Evolutionary conservation across 2,797 vertebrate genomes (phyloP), one percentile per base, ranked within the genome.

Genomic region (Hypotaenidia okinawae): DNA sequence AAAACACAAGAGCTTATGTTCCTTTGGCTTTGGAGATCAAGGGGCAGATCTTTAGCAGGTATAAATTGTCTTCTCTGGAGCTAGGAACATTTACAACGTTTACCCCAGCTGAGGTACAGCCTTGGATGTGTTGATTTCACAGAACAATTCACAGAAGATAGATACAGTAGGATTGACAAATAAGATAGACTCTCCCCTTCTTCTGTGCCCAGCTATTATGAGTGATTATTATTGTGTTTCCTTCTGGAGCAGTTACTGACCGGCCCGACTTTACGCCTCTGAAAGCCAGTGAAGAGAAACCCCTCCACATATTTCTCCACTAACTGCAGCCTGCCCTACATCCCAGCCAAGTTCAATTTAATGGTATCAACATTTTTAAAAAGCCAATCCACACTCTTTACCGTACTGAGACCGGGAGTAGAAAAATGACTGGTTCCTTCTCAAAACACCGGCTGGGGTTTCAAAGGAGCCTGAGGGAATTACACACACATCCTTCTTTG

Each of bases 11-110:
- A 92, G 81, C 91, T 93, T 95, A 72, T 94, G 88, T 94, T 96
- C 70, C 90, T 74, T 94, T 91, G 94, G 80, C 95, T 94, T 74
- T 58, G 90, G 70, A 63, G 91, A 94, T 90, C 94, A 94, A 69
- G 94, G 93, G 94, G 94, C 94, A 96, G 77, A 64, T 70, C 76
- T 88, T 41, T 17, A 28, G 18, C 2, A 70, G 88, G 93, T 70
- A 74, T 27, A 18, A 61, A 67, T 32, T 15, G 4, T 32, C 70
- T 45, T 51, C 11, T 5, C 30, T 5, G 2, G 37, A 27, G 76
- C 83, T 33, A 16, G 16, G 17, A 30, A 24, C 25, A 11, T 54
- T 69, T 30, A 37, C 84, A 10, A 33, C 11, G 0, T 39, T 59
- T 27, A 4, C 39, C 47, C 79, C 63, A 4, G 74, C 74, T 43